Evolutionary conservation across 2,888 invertebrate genomes (phyloP).

Genomic region (Hartigia nigra): DNA sequence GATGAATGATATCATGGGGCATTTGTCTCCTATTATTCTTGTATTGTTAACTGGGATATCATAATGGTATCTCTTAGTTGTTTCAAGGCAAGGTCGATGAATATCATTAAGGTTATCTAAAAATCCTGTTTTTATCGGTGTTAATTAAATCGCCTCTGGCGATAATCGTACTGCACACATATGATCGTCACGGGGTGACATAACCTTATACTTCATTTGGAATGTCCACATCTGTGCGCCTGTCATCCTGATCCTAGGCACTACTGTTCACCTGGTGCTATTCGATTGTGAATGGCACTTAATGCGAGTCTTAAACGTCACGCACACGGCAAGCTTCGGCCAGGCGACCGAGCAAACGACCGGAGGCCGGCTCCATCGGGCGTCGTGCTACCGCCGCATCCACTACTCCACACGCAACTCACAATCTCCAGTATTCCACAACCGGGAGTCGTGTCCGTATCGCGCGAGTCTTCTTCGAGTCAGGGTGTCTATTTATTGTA

Average conservation of each 20-base stretch:
- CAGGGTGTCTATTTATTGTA: neutral
- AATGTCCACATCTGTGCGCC: neutral
- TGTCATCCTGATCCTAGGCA: neutral
- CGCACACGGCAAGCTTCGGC: conserved; percentile 6
- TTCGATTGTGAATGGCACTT: conserved; percentile 6
- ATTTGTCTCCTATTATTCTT: neutral
- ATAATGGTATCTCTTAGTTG: neutral
- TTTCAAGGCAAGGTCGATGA: neutral
- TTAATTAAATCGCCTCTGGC: neutral
- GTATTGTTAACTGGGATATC: neutral
- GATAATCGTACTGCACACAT: neutral
- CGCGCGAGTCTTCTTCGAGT: conserved; percentile 5
- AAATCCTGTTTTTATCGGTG: neutral
- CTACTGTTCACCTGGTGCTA: conserved; percentile 15
- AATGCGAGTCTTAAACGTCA: conserved; percentile 9
- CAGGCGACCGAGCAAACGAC: conserved; percentile 7
- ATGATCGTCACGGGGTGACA: neutral
- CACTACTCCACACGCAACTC: conserved; percentile 17
- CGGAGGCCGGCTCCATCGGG: conserved; percentile 13
- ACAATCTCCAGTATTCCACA: conserved; percentile 26
- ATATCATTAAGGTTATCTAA: neutral
- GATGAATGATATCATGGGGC: neutral
- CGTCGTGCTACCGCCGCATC: conserved; percentile 14
- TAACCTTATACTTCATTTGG: neutral
- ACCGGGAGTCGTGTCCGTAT: conserved; percentile 21